phyloP scores from a whole-genome alignment of 2,888 invertebrate species.

The Hypercompe scribonia region DNA sequence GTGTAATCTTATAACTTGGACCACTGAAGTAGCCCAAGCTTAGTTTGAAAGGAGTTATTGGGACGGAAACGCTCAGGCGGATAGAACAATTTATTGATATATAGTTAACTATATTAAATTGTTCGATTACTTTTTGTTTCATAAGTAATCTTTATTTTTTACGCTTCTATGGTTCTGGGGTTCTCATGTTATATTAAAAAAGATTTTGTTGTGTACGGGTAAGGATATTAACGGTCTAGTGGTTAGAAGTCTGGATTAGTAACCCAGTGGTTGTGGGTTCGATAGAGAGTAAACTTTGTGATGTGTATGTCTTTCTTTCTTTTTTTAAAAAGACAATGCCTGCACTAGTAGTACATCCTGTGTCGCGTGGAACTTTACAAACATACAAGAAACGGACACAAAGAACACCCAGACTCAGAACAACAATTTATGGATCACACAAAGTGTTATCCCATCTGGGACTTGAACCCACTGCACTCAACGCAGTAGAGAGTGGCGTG shows the following conservation, averaged over 20 bases:
- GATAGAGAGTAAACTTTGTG: too few species aligned
- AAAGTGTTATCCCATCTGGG: too few species aligned
- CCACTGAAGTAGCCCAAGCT: conserved; percentile 47
- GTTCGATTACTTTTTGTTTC: conserved; percentile 31
- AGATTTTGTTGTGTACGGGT: neutral
- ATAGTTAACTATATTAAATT: conserved; percentile 49
- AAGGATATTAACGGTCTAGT: neutral
- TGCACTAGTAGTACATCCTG: too few species aligned
- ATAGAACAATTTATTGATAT: conserved; percentile 60
- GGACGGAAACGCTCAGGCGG: conserved; percentile 56
- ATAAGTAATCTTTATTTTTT: conserved; percentile 28
- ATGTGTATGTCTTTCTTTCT: too few species aligned
- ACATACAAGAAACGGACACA: too few species aligned
- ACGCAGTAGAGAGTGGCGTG: too few species aligned
- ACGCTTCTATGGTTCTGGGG: conserved; percentile 16
- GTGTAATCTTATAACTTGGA: conserved; percentile 20
- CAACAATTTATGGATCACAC: too few species aligned
- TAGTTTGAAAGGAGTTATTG: conserved; percentile 63
- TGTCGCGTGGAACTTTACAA: too few species aligned
- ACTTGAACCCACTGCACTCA: too few species aligned
- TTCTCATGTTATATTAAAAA: neutral
- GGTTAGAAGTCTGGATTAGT: neutral
- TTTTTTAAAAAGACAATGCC: too few species aligned
- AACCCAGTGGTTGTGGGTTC: too few species aligned
- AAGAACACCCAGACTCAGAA: too few species aligned